These are phyloP conservation scores for Agriopis aurantiaria DNA, from an alignment of 2,888 invertebrate genomes.

Conservation along the genomic window DNA sequence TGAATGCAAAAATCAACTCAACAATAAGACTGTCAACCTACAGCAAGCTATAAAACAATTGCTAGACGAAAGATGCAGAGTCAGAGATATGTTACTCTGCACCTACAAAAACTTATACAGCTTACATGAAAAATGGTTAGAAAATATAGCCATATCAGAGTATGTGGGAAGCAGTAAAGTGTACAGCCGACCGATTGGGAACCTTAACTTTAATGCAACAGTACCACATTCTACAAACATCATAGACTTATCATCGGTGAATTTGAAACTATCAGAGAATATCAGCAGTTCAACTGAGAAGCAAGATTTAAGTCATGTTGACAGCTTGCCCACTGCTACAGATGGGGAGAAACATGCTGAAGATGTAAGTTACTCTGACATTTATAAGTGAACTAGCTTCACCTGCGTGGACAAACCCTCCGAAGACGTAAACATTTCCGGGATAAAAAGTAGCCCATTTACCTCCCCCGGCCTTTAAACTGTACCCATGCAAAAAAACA, in stretches of 20 bases:
- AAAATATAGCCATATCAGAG: conserved; percentile 77
- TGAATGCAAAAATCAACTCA: conserved; percentile 93
- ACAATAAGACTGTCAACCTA: conserved; percentile 89
- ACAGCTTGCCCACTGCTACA: conserved; percentile 74
- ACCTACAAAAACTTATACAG: conserved; percentile 87
- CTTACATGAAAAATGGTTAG: conserved; percentile 80
- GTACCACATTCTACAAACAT: conserved; percentile 86
- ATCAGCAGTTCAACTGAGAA: conserved; percentile 81
- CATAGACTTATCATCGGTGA: conserved; percentile 88
- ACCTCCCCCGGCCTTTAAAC: too few species aligned
- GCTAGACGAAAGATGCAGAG: conserved; percentile 89
- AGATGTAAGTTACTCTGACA: conserved; percentile 75
- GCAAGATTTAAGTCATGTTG: conserved; percentile 75
- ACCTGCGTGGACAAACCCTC: too few species aligned
- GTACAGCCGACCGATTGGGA: conserved; percentile 77
- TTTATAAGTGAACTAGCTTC: not conserved
- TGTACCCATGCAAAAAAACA: too few species aligned
- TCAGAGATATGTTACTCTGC: conserved; percentile 88
- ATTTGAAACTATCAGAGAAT: conserved; percentile 88
- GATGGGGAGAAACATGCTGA: conserved; percentile 87
- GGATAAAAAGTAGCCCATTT: too few species aligned
- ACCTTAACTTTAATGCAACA: conserved; percentile 81
- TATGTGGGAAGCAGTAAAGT: conserved; percentile 69
- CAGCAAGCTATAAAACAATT: conserved; percentile 90
- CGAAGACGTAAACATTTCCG: too few species aligned